Evolutionary conservation across 2,888 invertebrate species (phyloP).

Genomic region (Coelopa pilipes): DNA sequence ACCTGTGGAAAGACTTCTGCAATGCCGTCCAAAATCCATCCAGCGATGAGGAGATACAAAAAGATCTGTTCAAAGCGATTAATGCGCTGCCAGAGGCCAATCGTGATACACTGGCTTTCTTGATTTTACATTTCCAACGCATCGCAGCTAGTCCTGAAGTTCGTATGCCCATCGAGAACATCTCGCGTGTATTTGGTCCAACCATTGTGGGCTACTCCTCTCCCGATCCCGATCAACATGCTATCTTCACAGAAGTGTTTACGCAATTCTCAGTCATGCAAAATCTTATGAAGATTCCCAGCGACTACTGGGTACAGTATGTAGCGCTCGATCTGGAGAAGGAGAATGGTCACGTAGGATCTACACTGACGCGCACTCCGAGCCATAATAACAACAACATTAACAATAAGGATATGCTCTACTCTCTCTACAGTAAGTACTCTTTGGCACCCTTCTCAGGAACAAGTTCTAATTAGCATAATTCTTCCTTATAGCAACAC

Average conservation of each 20-base stretch:
- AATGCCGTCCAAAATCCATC: constrained; percentile 69
- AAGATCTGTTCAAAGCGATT: constrained; percentile 77
- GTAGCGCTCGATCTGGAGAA: constrained; percentile 51
- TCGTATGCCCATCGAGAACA: constrained; percentile 90
- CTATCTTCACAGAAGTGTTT: constrained; percentile 81
- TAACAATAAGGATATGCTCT: constrained; percentile 51
- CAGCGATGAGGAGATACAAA: constrained; percentile 69
- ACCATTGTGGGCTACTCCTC: constrained; percentile 92
- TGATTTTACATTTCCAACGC: constrained; percentile 91
- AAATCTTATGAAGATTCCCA: constrained; percentile 75
- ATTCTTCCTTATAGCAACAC: constrained; percentile 56
- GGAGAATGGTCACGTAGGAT: constrained; percentile 44
- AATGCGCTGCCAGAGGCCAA: constrained; percentile 90
- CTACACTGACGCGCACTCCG: constrained; percentile 45
- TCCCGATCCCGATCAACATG: constrained; percentile 76
- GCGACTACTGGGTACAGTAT: constrained; percentile 76
- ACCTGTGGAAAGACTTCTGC: constrained; percentile 78
- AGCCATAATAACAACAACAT: constrained; percentile 47
- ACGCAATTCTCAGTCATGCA: constrained; percentile 81
- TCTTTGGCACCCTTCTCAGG: background rate
- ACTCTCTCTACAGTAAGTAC: constrained; percentile 59
- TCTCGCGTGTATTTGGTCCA: constrained; percentile 93
- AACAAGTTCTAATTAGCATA: no score
- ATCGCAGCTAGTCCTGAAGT: constrained; percentile 84
- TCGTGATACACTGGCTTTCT: constrained; percentile 92